Evolutionary conservation across 2,888 invertebrate species (phyloP), one percentile per base, ranked within the genome.

Genomic region (Heliconius cydno): DNA sequence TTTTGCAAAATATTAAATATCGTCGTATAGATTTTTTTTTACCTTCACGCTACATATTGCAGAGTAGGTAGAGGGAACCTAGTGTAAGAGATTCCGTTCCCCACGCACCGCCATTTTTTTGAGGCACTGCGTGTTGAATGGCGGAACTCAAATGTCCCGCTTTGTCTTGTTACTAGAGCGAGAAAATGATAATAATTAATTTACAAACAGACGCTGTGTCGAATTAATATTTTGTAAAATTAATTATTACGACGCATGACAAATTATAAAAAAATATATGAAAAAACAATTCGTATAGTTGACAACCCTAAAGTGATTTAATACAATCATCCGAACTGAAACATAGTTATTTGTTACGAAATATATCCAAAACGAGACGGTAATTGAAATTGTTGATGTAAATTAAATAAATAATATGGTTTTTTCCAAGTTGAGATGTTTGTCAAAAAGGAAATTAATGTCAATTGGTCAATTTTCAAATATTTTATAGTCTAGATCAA

Each of bases 401-500:
- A 73, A 73, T 60, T 57, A n/a, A 70, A 46, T 41, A 41, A 70
- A 46, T 41, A 41, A 46, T 70, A 70, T 73, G 70, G 57, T 73
- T 60, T 13, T 71, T 46, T 71, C 13, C 34, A 34, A 79, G 63
- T 60, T 75, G 70, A 71, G 41, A 72, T 66, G 25, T 72, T 79
- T 65, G 41, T 66, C 57, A 19, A 71, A 52, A 79, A 79, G 46
- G 60, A 60, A 73, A 60, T 73, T 73, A 73, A 38, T 60, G 73
- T 73, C 73, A 73, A 73, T 73, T 73, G 72, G 34, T 34, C 57
- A 57, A 57, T 73, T 73, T 57, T 34, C 34, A 60, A 34, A 73
- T n/a, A 73, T 73, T 73, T 30, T 73, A 65, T 65, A 73, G 30
- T 73, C 60, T 73, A 73, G 73, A 60, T 73, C 70, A 41, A 57